phyloP scores from a whole-genome alignment of 1,140 invertebrate species.

The Drosophila aff. region DNA sequence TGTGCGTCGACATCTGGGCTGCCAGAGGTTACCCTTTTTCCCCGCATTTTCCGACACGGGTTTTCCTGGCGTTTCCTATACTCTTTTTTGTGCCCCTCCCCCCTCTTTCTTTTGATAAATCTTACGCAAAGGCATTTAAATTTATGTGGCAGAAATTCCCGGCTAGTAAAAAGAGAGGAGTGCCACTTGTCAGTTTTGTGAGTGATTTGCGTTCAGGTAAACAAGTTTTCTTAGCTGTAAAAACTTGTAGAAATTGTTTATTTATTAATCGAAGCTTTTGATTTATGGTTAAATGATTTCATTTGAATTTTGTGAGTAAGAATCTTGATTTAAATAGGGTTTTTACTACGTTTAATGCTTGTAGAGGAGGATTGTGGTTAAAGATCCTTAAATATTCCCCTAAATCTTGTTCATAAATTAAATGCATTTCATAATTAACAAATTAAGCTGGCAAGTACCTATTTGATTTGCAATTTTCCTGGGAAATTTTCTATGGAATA shows the following conservation, averaged over 20 bases:
- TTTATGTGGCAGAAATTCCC: slow-evolving; percentile 30
- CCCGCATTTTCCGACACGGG: slow-evolving; percentile 23
- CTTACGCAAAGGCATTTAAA: slow-evolving; percentile 25
- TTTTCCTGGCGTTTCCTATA: slow-evolving; percentile 37
- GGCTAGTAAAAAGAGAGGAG: not conserved
- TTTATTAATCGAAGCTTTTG: not conserved
- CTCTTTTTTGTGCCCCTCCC: not conserved
- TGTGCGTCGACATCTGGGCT: slow-evolving; percentile 49
- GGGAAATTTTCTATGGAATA: not conserved
- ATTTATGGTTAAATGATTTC: no score
- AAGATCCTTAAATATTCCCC: no score
- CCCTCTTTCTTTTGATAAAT: slow-evolving; percentile 33
- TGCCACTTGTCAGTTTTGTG: slow-evolving; percentile 1
- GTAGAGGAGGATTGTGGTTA: not conserved
- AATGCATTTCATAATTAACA: not conserved
- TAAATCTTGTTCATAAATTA: not conserved
- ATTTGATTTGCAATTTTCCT: not conserved
- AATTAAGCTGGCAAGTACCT: not conserved
- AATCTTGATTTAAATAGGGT: not conserved
- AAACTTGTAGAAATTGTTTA: not conserved
- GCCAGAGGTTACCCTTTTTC: slow-evolving; percentile 27
- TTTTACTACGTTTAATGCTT: not conserved
- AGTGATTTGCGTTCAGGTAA: slow-evolving; percentile 37
- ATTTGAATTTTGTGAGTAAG: no score
- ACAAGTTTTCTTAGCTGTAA: slow-evolving; percentile 17